These are phyloP conservation scores for Pelecanoides urinatrix DNA, from an alignment of 2,113 vertebrate genomes.

Conservation along the genomic window DNA sequence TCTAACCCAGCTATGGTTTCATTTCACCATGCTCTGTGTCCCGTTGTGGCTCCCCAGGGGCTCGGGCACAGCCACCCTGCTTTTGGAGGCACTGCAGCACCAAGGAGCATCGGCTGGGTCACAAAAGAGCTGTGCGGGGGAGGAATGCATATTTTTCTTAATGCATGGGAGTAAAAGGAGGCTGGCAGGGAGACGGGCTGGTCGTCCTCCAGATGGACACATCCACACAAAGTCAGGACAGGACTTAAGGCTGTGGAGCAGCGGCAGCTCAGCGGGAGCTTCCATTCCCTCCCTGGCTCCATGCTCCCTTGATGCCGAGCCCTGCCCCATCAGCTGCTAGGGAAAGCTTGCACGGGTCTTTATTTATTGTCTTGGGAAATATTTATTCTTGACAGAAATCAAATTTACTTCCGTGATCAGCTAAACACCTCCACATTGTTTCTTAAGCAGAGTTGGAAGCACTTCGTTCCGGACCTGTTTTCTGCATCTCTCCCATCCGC, in stretches of 20 bases:
- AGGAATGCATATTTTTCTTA: accelerated
- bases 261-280: accelerated
- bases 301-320: accelerated
- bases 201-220: background rate
- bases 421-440: background rate
- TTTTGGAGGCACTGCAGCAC: background rate
- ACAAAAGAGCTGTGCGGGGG: background rate
- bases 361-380: background rate
- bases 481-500: background rate
- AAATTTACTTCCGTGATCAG: background rate
- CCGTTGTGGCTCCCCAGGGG: background rate
- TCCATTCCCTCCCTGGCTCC: background rate
- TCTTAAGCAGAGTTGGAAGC: background rate
- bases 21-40: accelerated
- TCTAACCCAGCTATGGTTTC: background rate
- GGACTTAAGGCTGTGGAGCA: background rate
- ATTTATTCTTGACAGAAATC: background rate
- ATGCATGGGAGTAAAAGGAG: background rate
- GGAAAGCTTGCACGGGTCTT: background rate
- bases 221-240: background rate
- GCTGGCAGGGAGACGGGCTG: accelerated
- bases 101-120: background rate
- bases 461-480: background rate
- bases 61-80: accelerated
- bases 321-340: background rate